Evolutionary conservation across 30 jellyfish, hydroid and myxozoan genomes (phyloP).

Genomic region (Catostylus mosaicus): DNA sequence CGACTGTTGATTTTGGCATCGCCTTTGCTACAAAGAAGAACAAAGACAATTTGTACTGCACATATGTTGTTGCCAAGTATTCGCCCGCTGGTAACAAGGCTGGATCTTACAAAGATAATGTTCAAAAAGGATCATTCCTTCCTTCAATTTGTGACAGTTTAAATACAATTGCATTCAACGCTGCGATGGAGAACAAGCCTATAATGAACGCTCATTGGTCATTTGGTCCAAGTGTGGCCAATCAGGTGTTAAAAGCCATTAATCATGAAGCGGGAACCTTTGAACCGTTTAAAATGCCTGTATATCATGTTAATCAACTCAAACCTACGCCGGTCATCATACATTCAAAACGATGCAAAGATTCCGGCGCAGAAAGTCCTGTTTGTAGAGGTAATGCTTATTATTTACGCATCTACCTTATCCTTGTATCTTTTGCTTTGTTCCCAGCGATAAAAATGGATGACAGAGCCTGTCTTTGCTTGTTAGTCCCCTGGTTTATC

Average conservation of each 20-base stretch:
- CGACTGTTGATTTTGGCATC: conserved; percentile 70
- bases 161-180: conserved; percentile 68
- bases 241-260: conserved; percentile 35
- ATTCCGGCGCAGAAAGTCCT: conserved; percentile 9
- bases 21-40: conserved; percentile 81
- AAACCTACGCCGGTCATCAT: neutral
- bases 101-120: conserved; percentile 73
- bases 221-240: conserved; percentile 41
- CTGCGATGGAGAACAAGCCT: conserved; percentile 52
- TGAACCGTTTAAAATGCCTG: conserved; percentile 24
- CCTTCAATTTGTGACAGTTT: conserved; percentile 79
- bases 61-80: conserved; percentile 80
- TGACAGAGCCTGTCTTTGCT: no score
- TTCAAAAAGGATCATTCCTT: conserved; percentile 62
- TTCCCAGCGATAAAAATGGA: no score
- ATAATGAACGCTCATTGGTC: conserved; percentile 28
- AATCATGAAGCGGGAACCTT: conserved; percentile 38
- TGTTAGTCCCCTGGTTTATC: no score
- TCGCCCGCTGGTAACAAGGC: conserved; percentile 74
- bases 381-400: conserved; percentile 40
- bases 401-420: no score
- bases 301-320: neutral
- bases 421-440: no score
- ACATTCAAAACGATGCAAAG: conserved; percentile 31
- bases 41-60: conserved; percentile 64